phyloP scores from a whole-genome alignment of 1,140 invertebrate species.

The Lucilia sericata region DNA sequence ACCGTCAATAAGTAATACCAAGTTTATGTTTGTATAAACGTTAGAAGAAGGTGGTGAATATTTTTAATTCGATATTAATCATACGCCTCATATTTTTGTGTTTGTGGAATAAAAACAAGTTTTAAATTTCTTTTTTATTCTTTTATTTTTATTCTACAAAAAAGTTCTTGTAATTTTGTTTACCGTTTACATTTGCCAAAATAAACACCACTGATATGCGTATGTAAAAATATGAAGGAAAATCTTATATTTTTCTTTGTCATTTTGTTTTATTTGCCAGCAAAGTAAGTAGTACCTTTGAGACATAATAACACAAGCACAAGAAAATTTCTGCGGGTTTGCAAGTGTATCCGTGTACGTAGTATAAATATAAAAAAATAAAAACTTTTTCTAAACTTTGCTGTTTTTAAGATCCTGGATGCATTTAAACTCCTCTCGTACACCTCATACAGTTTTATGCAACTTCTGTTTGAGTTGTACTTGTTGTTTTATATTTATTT shows the following conservation, averaged over 20 bases:
- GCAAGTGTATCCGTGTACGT: no score
- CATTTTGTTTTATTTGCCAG: neutral
- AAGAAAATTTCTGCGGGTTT: neutral
- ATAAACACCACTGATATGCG: neutral
- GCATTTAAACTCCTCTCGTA: conserved; percentile 1
- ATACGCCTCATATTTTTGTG: no score
- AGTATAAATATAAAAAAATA: neutral
- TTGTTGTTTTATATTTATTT: neutral
- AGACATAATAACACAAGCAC: neutral
- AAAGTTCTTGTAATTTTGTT: conserved; percentile 19
- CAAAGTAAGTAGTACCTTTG: neutral
- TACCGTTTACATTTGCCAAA: conserved; percentile 13
- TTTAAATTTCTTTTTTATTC: no score
- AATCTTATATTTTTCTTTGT: neutral
- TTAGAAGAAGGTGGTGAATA: no score
- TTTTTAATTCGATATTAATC: no score
- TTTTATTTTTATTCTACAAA: neutral
- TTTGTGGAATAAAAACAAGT: no score
- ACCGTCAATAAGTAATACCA: no score
- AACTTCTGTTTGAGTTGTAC: conserved; percentile 21
- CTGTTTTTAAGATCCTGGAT: neutral
- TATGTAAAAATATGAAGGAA: neutral
- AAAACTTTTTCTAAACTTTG: neutral
- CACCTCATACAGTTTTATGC: neutral
- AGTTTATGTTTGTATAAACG: no score